Base-by-base conservation (phyloP, 2,888 invertebrate species). In the Autographa pulchrina region DNA sequence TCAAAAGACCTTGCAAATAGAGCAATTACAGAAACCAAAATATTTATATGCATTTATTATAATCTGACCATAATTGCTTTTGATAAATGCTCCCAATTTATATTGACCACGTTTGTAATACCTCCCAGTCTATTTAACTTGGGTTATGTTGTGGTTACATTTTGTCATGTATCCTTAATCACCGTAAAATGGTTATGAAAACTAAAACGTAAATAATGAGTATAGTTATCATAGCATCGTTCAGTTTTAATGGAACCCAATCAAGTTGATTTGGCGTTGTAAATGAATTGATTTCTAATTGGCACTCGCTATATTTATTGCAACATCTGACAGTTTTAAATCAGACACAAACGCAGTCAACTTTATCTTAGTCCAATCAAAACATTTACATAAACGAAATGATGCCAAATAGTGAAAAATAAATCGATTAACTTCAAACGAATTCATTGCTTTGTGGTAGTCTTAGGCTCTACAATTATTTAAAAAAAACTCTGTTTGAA, bases 231-330 rank as follows among this genome's bases (percentile, higher is more conserved):
- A 65, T 64, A 54, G 32, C 66, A 65, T 52, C 65, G n/a, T 56
- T 56, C 54, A 56, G 11, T 20, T 56, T 54, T 56, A 25, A 56
- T 56, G 25, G 54, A 56, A 32, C 61, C 64, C 84, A 82, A 78
- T 83, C 71, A 83, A 77, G 65, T 59, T 71, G 75, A 78, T 80
- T 67, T 70, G 59, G 14, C 62, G 72, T 70, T 77, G 68, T 74
- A 77, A 73, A 70, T 63, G 18, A 62, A 72, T 65, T 25, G 75
- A 69, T 66, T 75, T 65, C 56, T 72, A 72, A 78, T 78, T 73
- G 74, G 72, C 59, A 75, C 78, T 82, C 66, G 78, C 75, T 80
- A 74, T 75, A 61, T 72, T 61, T 78, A 38, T 81, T 78, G 68
- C 78, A 70, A 77, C 65, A 81, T 71, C 63, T 75, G 68, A 31